Conservation (phyloP, 2,797 vertebrate species). For the Cichlasoma orientale region DNA sequence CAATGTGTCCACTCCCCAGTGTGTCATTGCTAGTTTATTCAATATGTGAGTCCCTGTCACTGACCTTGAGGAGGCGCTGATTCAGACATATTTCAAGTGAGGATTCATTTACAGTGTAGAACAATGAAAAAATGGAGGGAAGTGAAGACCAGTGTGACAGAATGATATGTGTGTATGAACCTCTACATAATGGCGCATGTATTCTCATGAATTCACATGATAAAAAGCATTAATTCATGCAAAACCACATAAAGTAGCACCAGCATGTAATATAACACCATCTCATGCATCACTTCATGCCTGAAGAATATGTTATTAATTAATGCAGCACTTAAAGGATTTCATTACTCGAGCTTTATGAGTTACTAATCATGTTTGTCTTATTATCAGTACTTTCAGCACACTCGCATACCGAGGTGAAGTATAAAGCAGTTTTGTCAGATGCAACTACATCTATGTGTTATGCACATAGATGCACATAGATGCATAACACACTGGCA, state of each 20-base stretch:
- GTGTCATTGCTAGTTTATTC: neutral
- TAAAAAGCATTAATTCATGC: neutral
- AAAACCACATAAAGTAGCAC: neutral
- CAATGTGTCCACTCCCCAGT: neutral
- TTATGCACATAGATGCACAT: too few relatives aligned
- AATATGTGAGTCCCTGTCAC: neutral
- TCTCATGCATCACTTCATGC: too few relatives aligned
- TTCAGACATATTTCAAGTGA: conserved; percentile 25
- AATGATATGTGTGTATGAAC: neutral
- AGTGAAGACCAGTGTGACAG: neutral
- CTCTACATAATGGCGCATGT: neutral
- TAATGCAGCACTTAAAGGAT: neutral
- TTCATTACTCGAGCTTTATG: neutral
- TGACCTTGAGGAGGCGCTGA: conserved; percentile 55
- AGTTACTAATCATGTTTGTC: neutral
- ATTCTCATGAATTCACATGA: neutral
- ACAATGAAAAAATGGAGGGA: neutral
- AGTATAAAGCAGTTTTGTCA: neutral
- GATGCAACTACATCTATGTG: neutral
- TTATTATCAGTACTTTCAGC: too few relatives aligned
- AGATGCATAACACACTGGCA: too few relatives aligned
- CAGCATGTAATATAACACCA: neutral
- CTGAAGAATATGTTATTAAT: neutral
- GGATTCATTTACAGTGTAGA: conserved; percentile 24
- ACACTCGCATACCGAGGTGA: neutral